Base-by-base conservation (phyloP, 2,888 invertebrate genomes). In the Himalopsyche kuldschensis region DNA sequence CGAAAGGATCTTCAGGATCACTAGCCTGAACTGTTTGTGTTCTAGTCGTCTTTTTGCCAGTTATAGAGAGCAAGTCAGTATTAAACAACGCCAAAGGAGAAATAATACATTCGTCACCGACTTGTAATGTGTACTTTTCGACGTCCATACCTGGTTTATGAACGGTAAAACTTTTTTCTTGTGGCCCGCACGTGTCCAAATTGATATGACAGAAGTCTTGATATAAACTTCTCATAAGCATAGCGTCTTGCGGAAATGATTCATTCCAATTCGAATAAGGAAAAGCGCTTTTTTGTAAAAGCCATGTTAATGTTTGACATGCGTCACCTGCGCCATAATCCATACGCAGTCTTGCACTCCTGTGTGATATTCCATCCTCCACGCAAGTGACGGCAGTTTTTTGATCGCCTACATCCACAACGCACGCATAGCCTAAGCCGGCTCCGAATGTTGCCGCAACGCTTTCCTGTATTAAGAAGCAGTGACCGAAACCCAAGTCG, bases 301-400 rank as follows among this genome's bases (percentile, higher is more conserved):
- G 92, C 95, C 97, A 97, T 80, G 95, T 95, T 87, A 98, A 94
- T 8, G 96, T 95, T 89, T 97, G 96, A 0, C 97, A 97, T 0
- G 98, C 95, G 90, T 99, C 98, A 15, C 96, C 96, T 4, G 97
- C 97, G 4, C 98, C 98, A 88, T 97, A 97, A 87, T 97, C 96
- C 92, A 98, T 93, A 80, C 96, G 90, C 88, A 95, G 94, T 88
- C 98, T 92, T 0, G 98, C 97, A 86, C 95, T 95, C 87, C 96
- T 94, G 88, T 97, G 97, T 31, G 98, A 98, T 84, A 98, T 96
- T 0, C 98, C 98, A 91, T 98, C 98, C 91, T 98, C 98, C 0
- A 98, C 97, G 91, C 98, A 99, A 1, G 97, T 97, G 27, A 99
- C 96, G 0, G 98, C 97, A 0, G 97, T 97, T 91, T 98, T 98